A percentile compares a stretch with the other conserved stretches of the same genome.
phyloP scores from a whole-genome alignment of 1,140 invertebrate genomes.

The Rhynchophorus ferrugineus region DNA sequence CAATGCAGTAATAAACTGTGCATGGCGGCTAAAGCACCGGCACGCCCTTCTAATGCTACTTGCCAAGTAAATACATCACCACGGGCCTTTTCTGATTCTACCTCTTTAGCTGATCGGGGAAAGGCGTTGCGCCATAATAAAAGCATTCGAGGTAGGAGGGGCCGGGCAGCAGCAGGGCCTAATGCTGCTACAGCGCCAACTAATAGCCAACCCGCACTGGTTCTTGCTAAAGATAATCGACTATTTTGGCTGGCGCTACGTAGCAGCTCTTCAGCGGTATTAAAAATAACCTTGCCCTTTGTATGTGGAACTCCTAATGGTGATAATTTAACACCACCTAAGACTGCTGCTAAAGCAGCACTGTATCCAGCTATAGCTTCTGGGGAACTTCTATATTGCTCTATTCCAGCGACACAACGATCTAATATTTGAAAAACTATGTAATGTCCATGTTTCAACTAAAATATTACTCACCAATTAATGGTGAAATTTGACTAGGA shows the following conservation, averaged over 20 bases:
- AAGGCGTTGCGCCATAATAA: constrained; percentile 97
- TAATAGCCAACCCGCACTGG: constrained; percentile 94
- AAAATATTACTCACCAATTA: constrained; percentile 49
- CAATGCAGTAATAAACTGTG: constrained; percentile 89
- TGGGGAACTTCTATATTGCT: constrained; percentile 81
- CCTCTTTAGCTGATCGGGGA: constrained; percentile 88
- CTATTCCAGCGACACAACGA: constrained; percentile 76
- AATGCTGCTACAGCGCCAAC: constrained; percentile 95
- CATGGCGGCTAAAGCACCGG: constrained; percentile 92
- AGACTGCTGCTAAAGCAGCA: constrained; percentile 82
- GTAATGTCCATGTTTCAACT: not conserved
- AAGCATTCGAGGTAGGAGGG: constrained; percentile 84
- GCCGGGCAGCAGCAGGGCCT: constrained; percentile 80
- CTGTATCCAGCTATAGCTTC: constrained; percentile 94
- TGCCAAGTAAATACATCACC: constrained; percentile 99
- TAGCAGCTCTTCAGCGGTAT: constrained; percentile 92
- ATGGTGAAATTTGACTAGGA: constrained; percentile 86
- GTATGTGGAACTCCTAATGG: constrained; percentile 94
- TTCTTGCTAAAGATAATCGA: constrained; percentile 86
- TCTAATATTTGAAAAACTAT: constrained; percentile 46
- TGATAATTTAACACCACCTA: constrained; percentile 85
- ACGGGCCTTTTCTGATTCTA: constrained; percentile 93
- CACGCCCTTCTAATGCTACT: constrained; percentile 91
- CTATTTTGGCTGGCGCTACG: constrained; percentile 96
- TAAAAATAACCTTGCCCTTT: constrained; percentile 94